These are phyloP conservation scores for Lucilia sericata DNA, from an alignment of 1,140 invertebrate species.

Conservation along the genomic window DNA sequence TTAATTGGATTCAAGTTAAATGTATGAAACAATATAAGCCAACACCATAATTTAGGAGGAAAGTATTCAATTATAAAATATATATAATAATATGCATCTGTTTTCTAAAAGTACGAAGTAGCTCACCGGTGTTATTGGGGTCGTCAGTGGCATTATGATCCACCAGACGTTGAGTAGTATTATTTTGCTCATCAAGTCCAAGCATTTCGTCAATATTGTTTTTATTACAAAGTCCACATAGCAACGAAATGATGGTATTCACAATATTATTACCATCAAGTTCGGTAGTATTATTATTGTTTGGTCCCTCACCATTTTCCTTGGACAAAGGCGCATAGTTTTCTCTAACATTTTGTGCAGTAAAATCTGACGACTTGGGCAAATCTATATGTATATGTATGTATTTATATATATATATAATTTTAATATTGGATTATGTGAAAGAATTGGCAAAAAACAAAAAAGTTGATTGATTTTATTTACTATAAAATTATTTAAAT, in stretches of 20 bases:
- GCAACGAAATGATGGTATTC: slow-evolving; percentile 32
- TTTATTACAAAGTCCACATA: slow-evolving; percentile 37
- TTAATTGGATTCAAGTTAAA: neutral
- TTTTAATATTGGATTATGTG: slow-evolving; percentile 27
- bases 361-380: slow-evolving; percentile 29
- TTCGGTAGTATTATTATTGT: slow-evolving; percentile 23
- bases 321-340: slow-evolving; percentile 34
- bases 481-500: neutral
- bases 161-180: slow-evolving; percentile 30
- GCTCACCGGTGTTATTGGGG: slow-evolving; percentile 32
- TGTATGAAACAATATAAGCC: slow-evolving; percentile 9
- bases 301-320: slow-evolving; percentile 39
- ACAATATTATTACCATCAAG: slow-evolving; percentile 32
- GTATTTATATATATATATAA: slow-evolving; percentile 12
- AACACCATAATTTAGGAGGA: slow-evolving; percentile 18
- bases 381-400: slow-evolving; percentile 27
- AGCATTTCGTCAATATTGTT: slow-evolving; percentile 36
- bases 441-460: slow-evolving; percentile 28
- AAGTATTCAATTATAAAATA: neutral
- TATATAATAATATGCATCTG: neutral
- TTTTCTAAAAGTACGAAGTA: slow-evolving; percentile 34
- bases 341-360: slow-evolving; percentile 33
- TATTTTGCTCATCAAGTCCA: slow-evolving; percentile 35
- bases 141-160: slow-evolving; percentile 28
- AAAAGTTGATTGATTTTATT: slow-evolving; percentile 31